phyloP scores from a whole-genome alignment of 2,113 vertebrate species.

The Platichthys stellatus region DNA sequence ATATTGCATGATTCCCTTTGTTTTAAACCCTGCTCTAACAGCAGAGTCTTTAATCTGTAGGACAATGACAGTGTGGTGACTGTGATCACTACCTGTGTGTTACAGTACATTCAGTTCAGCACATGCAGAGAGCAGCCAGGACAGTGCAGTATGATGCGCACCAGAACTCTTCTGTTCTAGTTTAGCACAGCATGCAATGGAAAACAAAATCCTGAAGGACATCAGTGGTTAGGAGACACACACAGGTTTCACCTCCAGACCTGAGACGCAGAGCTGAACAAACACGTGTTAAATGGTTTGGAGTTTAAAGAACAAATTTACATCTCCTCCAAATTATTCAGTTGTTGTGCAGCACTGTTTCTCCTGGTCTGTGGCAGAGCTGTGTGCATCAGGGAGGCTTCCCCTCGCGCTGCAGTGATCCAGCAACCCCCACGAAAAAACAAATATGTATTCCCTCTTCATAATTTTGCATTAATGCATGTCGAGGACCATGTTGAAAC shows the following conservation, averaged over 20 bases:
- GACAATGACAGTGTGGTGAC: constrained; percentile 24
- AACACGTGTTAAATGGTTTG: background rate
- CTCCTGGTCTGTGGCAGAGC: constrained; percentile 11
- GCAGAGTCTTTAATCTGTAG: background rate
- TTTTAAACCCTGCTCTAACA: constrained; percentile 10
- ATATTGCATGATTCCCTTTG: background rate
- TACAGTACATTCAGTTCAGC: constrained; percentile 51
- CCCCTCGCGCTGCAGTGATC: constrained; percentile 56
- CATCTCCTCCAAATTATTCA: background rate
- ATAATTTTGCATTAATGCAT: background rate
- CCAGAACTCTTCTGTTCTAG: background rate
- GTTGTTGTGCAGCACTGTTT: background rate
- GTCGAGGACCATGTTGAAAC: background rate
- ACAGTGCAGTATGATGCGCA: constrained; percentile 10
- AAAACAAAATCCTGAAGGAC: constrained; percentile 44
- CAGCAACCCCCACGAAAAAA: constrained; percentile 16
- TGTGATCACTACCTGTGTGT: constrained; percentile 9
- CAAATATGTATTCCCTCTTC: background rate
- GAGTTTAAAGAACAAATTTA: background rate
- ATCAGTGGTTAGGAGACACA: constrained; percentile 35
- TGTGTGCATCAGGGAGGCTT: constrained; percentile 26
- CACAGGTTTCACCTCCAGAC: constrained; percentile 25
- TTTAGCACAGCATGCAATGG: constrained; percentile 39
- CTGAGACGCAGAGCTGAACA: background rate
- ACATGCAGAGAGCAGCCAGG: constrained; percentile 53